These are phyloP conservation scores for Serranus cabrilla DNA, from an alignment of 2,797 vertebrate genomes.

Conservation along the genomic window DNA sequence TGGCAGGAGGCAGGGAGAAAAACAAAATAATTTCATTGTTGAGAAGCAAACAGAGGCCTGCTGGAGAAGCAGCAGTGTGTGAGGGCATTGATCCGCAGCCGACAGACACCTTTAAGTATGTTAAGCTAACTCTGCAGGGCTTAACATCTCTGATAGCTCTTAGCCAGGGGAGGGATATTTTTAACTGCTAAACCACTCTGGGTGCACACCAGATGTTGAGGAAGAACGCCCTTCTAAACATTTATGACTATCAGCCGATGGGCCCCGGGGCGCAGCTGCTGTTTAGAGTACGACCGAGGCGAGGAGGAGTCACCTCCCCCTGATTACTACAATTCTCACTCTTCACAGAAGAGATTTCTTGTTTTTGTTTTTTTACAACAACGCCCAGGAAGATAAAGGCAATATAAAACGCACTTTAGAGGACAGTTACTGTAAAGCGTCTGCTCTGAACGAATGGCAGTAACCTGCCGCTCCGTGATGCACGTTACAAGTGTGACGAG, in stretches of 20 bases:
- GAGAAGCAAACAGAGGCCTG: conserved; percentile 18
- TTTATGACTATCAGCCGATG: conserved; percentile 58
- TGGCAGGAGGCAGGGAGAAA: conserved; percentile 9
- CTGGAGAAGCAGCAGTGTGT: not conserved
- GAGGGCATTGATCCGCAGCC: conserved; percentile 20
- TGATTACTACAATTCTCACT: conserved; percentile 36
- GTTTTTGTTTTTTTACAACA: conserved; percentile 36
- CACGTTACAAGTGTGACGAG: conserved; percentile 5
- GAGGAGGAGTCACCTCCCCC: conserved; percentile 26
- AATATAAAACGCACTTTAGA: conserved; percentile 4
- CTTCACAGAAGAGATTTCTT: conserved; percentile 29
- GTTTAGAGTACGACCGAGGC: conserved; percentile 48
- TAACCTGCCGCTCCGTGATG: conserved; percentile 5
- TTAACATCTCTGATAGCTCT: conserved; percentile 31
- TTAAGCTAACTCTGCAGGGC: conserved; percentile 34
- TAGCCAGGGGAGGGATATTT: conserved; percentile 37
- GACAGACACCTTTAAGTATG: conserved; percentile 32
- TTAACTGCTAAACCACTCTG: conserved; percentile 43
- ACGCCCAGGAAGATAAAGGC: not conserved
- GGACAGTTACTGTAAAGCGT: conserved; percentile 12
- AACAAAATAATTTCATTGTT: conserved; percentile 9
- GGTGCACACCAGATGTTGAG: conserved; percentile 72
- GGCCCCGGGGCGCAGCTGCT: conserved; percentile 63
- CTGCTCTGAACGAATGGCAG: conserved; percentile 8
- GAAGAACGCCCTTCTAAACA: conserved; percentile 66